Conservation (phyloP, 1,140 invertebrate genomes). For the Ips typographus region DNA sequence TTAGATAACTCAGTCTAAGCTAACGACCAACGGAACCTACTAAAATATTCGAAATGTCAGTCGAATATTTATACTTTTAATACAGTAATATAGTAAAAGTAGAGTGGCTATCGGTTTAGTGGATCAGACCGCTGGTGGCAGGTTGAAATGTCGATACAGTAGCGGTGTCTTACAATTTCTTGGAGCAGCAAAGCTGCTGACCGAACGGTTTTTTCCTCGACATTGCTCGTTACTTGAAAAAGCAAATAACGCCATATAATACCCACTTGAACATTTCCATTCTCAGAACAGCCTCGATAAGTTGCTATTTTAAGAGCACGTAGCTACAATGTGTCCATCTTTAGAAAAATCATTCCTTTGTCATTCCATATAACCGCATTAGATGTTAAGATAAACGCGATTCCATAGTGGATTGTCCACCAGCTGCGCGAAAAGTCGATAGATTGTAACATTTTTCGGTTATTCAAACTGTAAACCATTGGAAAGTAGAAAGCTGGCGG, state of each 20-base stretch:
- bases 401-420: no score
- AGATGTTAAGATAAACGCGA: no score
- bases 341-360: no score
- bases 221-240: background rate
- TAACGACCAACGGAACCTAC: background rate
- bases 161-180: background rate
- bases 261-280: background rate
- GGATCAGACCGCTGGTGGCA: background rate
- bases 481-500: conserved; percentile 1
- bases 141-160: background rate
- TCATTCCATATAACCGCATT: no score
- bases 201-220: background rate
- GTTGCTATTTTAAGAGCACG: background rate
- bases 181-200: background rate
- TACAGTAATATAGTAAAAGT: no score
- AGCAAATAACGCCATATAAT: background rate
- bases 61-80: no score
- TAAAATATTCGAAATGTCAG: background rate
- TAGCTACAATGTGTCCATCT: no score
- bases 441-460: background rate
- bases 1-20: conserved; percentile 2
- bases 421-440: background rate
- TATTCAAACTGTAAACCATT: background rate
- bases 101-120: no score
- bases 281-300: background rate